A percentile compares a stretch with the other conserved stretches of the same genome.
Evolutionary conservation across 2,113 vertebrate species (phyloP).

Genomic region (Aspidoscelis tigris): DNA sequence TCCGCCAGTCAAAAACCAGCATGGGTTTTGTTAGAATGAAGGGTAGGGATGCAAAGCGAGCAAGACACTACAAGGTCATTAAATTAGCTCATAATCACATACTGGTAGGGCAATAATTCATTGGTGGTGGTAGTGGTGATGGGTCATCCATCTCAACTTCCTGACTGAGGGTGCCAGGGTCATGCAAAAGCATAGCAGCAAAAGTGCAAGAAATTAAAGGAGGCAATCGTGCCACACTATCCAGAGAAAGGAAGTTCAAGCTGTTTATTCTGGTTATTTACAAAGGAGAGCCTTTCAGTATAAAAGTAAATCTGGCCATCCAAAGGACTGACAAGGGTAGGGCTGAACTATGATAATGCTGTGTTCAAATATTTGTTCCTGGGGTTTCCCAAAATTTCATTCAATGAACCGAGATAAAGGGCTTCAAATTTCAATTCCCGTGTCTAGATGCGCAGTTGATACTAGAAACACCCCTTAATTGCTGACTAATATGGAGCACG

Average conservation of each 20-base stretch:
- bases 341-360: neutral
- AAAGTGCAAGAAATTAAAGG: neutral
- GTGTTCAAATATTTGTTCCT: too few species aligned
- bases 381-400: too few species aligned
- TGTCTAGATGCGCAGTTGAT: neutral
- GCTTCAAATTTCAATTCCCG: too few species aligned
- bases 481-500: too few species aligned
- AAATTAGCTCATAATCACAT: conserved; percentile 15
- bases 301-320: neutral
- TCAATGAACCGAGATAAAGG: too few species aligned
- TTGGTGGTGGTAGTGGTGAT: too few species aligned
- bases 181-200: neutral
- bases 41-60: conserved; percentile 48
- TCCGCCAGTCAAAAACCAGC: conserved; percentile 59
- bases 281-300: too few species aligned
- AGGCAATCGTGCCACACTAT: neutral
- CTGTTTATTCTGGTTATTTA: too few species aligned
- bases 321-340: neutral
- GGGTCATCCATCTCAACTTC: neutral
- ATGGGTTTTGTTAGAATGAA: conserved; percentile 54
- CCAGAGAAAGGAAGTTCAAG: too few species aligned
- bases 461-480: too few species aligned
- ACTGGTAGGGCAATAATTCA: neutral
- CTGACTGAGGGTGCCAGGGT: neutral
- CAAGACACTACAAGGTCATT: conserved; percentile 65